phyloP scores from a whole-genome alignment of 2,113 vertebrate genomes.

The Eulemur macaco region DNA sequence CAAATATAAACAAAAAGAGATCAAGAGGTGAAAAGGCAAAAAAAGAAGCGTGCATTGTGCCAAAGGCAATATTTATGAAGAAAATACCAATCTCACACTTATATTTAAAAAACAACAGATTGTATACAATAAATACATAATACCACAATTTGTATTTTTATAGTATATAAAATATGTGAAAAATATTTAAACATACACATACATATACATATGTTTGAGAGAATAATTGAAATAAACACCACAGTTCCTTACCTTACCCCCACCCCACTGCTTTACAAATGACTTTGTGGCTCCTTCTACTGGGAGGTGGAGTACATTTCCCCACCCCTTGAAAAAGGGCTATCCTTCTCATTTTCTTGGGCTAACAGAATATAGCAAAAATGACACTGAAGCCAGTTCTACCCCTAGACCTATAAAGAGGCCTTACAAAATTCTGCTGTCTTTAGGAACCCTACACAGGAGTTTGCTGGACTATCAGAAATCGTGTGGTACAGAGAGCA shows the following conservation, averaged over 20 bases:
- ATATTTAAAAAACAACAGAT: not conserved
- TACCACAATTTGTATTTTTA: not conserved
- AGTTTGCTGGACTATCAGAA: not conserved
- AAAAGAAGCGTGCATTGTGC: not conserved
- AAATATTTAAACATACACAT: not conserved
- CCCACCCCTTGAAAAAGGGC: fast-evolving
- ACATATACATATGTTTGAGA: not conserved
- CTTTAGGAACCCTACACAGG: not conserved
- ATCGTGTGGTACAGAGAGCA: not conserved
- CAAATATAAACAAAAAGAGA: not conserved
- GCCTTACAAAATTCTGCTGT: not conserved
- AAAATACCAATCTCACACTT: not conserved
- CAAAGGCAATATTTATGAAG: not conserved
- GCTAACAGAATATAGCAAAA: not conserved
- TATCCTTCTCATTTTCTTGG: not conserved
- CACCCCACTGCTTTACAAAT: not conserved
- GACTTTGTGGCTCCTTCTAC: not conserved
- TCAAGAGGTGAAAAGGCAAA: not conserved
- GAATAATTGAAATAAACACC: not conserved
- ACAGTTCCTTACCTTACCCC: not conserved
- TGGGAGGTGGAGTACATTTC: not conserved
- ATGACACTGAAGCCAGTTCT: not conserved
- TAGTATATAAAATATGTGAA: not conserved
- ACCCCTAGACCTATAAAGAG: not conserved
- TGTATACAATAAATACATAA: not conserved